Evolutionary conservation across 30 jellyfish, hydroid and myxozoan species (phyloP), one percentile per base, ranked within the genome.

Genomic region (Sanderia malayensis): DNA sequence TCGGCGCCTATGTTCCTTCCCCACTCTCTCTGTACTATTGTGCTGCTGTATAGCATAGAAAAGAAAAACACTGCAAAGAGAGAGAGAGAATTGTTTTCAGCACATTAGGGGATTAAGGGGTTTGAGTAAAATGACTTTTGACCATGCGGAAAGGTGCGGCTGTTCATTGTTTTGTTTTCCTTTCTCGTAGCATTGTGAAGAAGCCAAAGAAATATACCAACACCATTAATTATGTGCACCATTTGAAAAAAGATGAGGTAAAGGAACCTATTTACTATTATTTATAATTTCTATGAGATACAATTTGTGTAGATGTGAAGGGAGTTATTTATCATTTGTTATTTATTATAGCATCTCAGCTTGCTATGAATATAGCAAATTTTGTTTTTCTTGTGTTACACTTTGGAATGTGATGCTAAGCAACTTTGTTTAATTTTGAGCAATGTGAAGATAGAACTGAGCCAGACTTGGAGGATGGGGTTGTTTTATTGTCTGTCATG

Each of bases 391-490:
- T 23, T 22, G 9, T 55, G 8, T 55, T 10, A 23, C 10, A 19
- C 9, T 55, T 6, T 15, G 29, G 24, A 4, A 6, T 6, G 19
- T n/a, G 19, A 15, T 55, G 6, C 24, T 4, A 6, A 15, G 8
- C 19, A 22, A 8, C 41, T 31, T 67, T 18, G 10, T 37, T n/a
- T 29, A 6, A 46, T 8, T 46, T 44, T 58, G 15, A 53, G 26
- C 37, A 61, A n/a, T 15, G 27, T 22, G 41, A 57, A 28, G 65
- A 26, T 63, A 76, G 17, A 2, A 32, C 24, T 13, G 34, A 46
- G 18, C 55, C 82, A 24, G 89, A 78, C 63, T 57, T 78, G 15
- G 82, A 78, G 34, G 89, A 78, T 78, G 89, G 89, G 13, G 34
- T 75, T 64, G 82, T 78, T 17, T 62, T 78, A 21, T 47, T 78